These are phyloP conservation scores for Mantis religiosa DNA, from an alignment of 2,888 invertebrate genomes.

Conservation along the genomic window DNA sequence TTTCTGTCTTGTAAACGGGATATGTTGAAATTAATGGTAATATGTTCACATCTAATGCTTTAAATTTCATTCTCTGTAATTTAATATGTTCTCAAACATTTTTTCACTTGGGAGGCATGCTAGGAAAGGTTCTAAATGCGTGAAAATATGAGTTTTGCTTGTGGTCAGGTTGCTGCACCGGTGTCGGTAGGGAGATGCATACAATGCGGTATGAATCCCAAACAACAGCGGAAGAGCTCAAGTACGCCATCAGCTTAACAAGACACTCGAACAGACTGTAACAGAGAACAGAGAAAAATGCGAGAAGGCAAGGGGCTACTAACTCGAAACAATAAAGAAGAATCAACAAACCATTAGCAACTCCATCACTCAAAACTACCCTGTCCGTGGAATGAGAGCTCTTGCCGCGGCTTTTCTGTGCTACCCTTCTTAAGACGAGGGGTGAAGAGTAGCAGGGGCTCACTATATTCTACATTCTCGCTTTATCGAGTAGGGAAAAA, in stretches of 20 bases:
- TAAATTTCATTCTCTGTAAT: no score
- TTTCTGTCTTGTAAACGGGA: no score
- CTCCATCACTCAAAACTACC: background rate
- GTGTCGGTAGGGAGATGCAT: background rate
- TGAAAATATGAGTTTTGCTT: background rate
- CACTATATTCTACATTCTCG: background rate
- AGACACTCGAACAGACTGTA: background rate
- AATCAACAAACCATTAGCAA: constrained; percentile 6
- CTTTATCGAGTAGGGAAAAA: background rate
- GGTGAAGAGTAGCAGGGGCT: background rate
- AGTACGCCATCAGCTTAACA: background rate
- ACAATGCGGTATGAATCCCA: background rate
- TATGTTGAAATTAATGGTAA: no score
- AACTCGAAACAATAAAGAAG: background rate
- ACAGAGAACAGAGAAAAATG: background rate
- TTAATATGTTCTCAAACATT: no score
- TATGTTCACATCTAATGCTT: no score
- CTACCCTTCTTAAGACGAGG: background rate
- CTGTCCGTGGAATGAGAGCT: background rate
- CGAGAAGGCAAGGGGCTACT: background rate
- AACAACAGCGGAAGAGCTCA: background rate
- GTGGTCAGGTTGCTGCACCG: background rate
- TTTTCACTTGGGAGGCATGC: background rate
- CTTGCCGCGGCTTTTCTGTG: background rate
- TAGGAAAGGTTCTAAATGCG: background rate